Evolutionary conservation across 2,888 invertebrate genomes (phyloP).

Genomic region (Eretmocerus hayati): DNA sequence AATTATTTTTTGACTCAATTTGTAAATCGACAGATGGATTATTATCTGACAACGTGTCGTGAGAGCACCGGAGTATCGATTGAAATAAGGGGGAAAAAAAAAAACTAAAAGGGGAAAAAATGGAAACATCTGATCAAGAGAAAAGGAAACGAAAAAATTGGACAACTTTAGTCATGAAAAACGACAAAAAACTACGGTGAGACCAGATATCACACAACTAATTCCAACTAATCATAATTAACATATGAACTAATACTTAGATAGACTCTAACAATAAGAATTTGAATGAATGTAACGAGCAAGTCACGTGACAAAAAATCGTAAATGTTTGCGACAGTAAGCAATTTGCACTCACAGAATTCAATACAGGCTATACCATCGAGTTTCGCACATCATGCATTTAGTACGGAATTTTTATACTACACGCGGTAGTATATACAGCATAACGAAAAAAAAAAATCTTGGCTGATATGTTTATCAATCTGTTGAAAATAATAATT

Average conservation of each 20-base stretch:
- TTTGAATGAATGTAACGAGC: constrained; percentile 21
- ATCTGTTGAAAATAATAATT: too few relatives aligned
- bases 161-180: constrained; percentile 17
- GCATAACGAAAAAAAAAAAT: too few relatives aligned
- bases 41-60: constrained; percentile 6
- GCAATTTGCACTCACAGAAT: constrained; percentile 17
- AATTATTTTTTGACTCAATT: constrained; percentile 9
- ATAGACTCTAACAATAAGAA: constrained; percentile 17
- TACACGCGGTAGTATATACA: constrained; percentile 17
- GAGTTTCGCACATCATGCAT: too few relatives aligned
- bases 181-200: constrained; percentile 23
- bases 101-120: constrained; percentile 23
- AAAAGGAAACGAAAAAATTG: constrained; percentile 17
- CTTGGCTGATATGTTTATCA: too few relatives aligned
- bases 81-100: constrained; percentile 21
- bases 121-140: constrained; percentile 19
- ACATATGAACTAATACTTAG: constrained; percentile 20
- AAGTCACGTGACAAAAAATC: constrained; percentile 19
- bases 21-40: constrained; percentile 3
- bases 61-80: constrained; percentile 22
- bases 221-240: constrained; percentile 21
- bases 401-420: too few relatives aligned
- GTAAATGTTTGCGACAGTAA: constrained; percentile 14
- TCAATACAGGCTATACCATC: constrained; percentile 18
- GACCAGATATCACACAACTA: constrained; percentile 25